Evolutionary conservation across 2,113 vertebrate genomes (phyloP).

Genomic region (Hippopotamus amphibius): DNA sequence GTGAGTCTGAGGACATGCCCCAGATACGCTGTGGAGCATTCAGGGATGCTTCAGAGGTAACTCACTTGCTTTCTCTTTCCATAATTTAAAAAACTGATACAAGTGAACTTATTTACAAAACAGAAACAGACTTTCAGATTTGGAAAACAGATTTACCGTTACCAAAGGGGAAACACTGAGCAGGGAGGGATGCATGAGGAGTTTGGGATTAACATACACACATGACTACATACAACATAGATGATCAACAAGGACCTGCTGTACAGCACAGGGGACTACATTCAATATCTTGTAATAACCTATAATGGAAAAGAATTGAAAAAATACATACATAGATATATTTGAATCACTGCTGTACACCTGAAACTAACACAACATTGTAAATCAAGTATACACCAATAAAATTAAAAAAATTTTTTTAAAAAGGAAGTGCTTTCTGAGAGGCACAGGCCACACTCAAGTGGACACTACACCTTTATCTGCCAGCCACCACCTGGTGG

Average conservation of each 20-base stretch:
- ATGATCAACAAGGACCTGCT: neutral
- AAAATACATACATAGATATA: fast-evolving
- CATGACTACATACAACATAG: neutral
- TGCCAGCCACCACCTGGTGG: neutral
- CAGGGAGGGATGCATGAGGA: neutral
- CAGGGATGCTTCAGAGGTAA: slow-evolving; percentile 64
- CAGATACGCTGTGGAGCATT: slow-evolving; percentile 67
- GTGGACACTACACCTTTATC: neutral
- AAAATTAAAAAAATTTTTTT: neutral
- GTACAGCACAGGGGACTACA: neutral
- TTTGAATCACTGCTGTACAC: neutral
- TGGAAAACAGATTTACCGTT: neutral
- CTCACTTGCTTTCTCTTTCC: neutral
- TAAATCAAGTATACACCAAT: fast-evolving
- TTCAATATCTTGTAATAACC: too few relatives aligned
- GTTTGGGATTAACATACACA: neutral
- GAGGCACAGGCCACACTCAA: neutral
- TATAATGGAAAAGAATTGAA: neutral
- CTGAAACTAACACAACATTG: fast-evolving
- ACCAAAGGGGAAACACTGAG: neutral
- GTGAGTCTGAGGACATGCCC: slow-evolving; percentile 64
- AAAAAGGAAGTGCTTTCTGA: neutral
- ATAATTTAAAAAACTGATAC: fast-evolving
- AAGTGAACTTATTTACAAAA: neutral
- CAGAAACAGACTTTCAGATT: neutral